Evolutionary conservation across 2,888 invertebrate species (phyloP), one percentile per base, ranked within the genome.

Genomic region (Drosophila subsilvestris): DNA sequence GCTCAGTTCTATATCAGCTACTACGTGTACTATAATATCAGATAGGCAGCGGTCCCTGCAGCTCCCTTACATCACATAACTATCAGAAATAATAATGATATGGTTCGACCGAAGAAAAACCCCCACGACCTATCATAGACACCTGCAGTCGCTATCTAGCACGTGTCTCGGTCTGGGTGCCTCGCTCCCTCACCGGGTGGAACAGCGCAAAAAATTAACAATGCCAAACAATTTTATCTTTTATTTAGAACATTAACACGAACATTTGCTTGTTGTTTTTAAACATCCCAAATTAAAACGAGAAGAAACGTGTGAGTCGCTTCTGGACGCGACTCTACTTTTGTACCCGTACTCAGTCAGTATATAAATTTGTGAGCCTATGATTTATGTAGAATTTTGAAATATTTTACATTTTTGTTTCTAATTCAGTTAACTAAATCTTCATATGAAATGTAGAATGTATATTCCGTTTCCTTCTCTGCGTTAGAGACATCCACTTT

Each of bases 151-250:
- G 32, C 32, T 66, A 66, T 68, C 70, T 49, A 66, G 29, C 65
- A 66, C 48, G 42, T 43, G 14, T 56, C 17, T 55, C 42, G 48
- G 42, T 37, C 68, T n/a, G 12, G 42, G 42, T 22, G 10, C 66
- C 29, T 29, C 29, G 37, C 51, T 47, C 27, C 29, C 42, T 37
- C 37, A 14, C 37, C 37, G 2, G n/a, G n/a, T 37, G 2, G n/a
- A 48, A 29, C 29, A 18, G 45, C 37, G 47, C 32, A 56, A 56
- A 66, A 65, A 66, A 49, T 44, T 70, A 66, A 48, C 66, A 56
- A 65, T 54, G 54, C 65, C 55, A 54, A 47, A 47, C 27, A 18
- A 45, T 42, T 55, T 48, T 69, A 65, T 65, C 69, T 68, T 9
- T n/a, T 29, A 44, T 56, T 69, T 10, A 32, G 66, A 69, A 55